Conservation (phyloP, 2,888 invertebrate genomes). For the Oscheius myriophilus region DNA sequence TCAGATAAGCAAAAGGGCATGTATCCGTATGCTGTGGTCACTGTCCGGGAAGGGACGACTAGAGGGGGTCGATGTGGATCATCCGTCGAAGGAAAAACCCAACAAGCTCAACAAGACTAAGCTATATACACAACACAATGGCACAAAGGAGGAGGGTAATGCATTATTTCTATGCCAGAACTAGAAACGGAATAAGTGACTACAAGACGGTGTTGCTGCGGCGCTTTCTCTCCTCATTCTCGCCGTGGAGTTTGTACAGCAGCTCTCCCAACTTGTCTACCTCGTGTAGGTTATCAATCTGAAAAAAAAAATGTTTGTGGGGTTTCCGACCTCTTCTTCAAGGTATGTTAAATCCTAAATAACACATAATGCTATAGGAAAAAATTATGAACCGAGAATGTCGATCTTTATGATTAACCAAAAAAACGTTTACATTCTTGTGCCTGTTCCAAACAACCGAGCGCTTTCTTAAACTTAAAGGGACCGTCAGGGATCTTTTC, state of each 20-base stretch:
- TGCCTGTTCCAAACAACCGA: no score
- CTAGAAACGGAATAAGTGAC: background rate
- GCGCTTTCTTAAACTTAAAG: no score
- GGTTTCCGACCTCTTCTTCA: no score
- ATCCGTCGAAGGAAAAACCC: no score
- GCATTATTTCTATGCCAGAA: background rate
- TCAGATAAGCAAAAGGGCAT: background rate
- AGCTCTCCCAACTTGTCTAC: constrained; percentile 55
- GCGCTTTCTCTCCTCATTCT: constrained; percentile 50
- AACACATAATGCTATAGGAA: no score
- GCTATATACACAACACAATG: no score
- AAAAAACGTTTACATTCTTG: no score
- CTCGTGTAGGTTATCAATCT: constrained; percentile 51
- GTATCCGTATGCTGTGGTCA: background rate
- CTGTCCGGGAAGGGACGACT: background rate
- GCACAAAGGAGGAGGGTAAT: background rate
- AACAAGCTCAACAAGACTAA: no score
- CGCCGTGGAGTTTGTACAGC: constrained; percentile 48
- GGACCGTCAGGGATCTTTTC: no score
- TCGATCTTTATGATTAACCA: no score
- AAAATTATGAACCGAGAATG: no score
- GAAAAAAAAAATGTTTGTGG: constrained; percentile 23
- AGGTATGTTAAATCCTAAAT: no score
- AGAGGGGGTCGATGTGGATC: background rate
- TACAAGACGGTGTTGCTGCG: constrained; percentile 58